These are phyloP conservation scores for Hemibagrus wyckioides DNA, from an alignment of 2,113 vertebrate genomes.

Conservation along the genomic window DNA sequence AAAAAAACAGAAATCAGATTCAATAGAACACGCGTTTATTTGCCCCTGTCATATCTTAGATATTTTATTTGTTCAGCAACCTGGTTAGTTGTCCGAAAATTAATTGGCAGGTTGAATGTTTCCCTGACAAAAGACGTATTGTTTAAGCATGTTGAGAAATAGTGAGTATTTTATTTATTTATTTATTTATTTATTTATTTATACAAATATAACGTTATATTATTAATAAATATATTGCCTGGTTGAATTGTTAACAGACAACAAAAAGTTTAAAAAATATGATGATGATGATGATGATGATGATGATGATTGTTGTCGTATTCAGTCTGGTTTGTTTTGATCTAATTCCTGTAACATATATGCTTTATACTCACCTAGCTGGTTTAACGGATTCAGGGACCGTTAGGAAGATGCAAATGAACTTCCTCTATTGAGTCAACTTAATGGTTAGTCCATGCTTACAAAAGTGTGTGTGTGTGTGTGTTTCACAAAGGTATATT, in stretches of 20 bases:
- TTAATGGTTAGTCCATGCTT: neutral
- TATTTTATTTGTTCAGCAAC: neutral
- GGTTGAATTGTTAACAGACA: neutral
- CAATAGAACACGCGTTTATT: neutral
- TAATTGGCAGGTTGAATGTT: neutral
- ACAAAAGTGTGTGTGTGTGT: neutral
- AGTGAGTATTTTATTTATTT: neutral
- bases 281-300: too few species aligned
- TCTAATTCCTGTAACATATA: neutral
- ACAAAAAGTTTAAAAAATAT: neutral
- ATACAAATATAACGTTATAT: neutral
- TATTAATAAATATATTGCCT: neutral
- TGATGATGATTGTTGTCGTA: neutral
- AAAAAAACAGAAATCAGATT: neutral
- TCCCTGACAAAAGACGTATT: neutral
- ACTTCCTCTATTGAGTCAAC: neutral
- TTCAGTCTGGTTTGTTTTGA: neutral
- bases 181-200: neutral
- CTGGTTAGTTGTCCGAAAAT: neutral
- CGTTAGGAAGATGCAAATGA: conserved; percentile 10
- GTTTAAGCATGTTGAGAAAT: neutral
- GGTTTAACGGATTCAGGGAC: neutral
- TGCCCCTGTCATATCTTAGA: neutral
- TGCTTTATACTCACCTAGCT: neutral
- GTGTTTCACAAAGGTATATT: neutral